Base-by-base conservation (phyloP, 1,140 invertebrate genomes). In the Pseudobourletiella spinata region DNA sequence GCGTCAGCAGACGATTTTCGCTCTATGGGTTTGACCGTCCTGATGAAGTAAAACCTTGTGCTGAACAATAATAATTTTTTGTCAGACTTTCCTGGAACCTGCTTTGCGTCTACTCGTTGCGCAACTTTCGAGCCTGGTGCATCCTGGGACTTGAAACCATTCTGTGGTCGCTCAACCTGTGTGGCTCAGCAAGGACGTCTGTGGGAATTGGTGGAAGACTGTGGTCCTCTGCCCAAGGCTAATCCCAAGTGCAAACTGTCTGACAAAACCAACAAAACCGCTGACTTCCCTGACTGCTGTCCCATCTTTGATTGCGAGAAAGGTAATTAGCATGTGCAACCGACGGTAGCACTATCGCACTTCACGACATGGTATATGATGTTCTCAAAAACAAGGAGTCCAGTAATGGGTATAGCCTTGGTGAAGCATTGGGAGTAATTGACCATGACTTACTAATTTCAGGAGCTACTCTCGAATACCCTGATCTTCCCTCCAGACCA, bases 61-160 rank as follows among this genome's bases (percentile, higher is more conserved):
- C 35, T 39, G 35, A n/a, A 39, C 11, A 39, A 39, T 39, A 39
- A 39, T 39, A 11, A n/a, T 39, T 11, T 39, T 39, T 39, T 78
- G 76, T 4, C 76, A 92, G 88, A 92, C 78, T 92, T 92, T 79
- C 88, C 89, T 44, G 87, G 86, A 11, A 82, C 89, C 79, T 92
- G 89, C 72, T 92, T 91, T 75, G 88, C 88, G 1, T 90, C 87
- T 0, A 92, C 89, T n/a, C 83, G 82, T 63, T 92, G 88, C 73
- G 85, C 87, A 1, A 91, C 88, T 16, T 83, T 91, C 28, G 87
- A 89, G 72, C 86, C 86, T 30, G 68, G 83, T 39, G 86, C 89
- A 74, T 79, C 83, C 26, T 92, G 89, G 89, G 87, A 90, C 29
- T 73, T 92, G 65, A 78, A 84, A 8, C 89, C 89, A 1, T 92